Percentiles rank a stretch among this genome's conserved stretches.
Conservation (phyloP, 1,140 invertebrate genomes). For the Chelonus insularis region DNA sequence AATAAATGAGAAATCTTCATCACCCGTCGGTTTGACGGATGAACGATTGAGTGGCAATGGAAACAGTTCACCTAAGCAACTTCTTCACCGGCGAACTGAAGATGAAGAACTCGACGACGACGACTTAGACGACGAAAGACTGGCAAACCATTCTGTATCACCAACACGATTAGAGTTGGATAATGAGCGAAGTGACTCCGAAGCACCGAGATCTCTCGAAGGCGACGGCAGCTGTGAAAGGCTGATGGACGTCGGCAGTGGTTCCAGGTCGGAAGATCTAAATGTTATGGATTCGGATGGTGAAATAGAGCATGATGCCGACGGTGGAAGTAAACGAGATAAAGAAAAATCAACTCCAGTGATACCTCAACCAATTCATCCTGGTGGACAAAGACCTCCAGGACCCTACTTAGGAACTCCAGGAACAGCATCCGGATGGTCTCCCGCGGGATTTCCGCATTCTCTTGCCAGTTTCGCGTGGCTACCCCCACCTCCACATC, state of each 20-base stretch:
- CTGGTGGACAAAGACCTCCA: conserved; percentile 53
- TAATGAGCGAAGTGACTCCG: conserved; percentile 50
- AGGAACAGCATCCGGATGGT: conserved; percentile 47
- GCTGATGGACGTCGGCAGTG: conserved; percentile 50
- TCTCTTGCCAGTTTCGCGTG: conserved; percentile 56
- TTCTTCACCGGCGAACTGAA: conserved; percentile 12
- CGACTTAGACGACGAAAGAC: conserved; percentile 36
- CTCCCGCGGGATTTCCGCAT: conserved; percentile 53
- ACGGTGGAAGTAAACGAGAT: conserved; percentile 34
- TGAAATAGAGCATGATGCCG: conserved; percentile 47
- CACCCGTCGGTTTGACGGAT: conserved; percentile 37
- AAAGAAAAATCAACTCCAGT: conserved; percentile 56
- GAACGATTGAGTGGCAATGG: conserved; percentile 22
- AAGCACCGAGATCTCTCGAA: conserved; percentile 52
- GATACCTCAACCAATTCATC: conserved; percentile 58
- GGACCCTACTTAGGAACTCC: conserved; percentile 50
- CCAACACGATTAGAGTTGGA: conserved; percentile 49
- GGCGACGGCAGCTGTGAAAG: conserved; percentile 45
- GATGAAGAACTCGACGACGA: conserved; percentile 18
- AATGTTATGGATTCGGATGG: conserved; percentile 59
- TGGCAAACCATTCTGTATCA: conserved; percentile 45
- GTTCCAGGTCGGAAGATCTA: conserved; percentile 53
- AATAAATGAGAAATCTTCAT: conserved; percentile 48
- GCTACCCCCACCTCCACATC: conserved; percentile 56
- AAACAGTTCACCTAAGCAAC: conserved; percentile 20